phyloP scores from a whole-genome alignment of 2,888 invertebrate species.

The Drosophila seclusa region DNA sequence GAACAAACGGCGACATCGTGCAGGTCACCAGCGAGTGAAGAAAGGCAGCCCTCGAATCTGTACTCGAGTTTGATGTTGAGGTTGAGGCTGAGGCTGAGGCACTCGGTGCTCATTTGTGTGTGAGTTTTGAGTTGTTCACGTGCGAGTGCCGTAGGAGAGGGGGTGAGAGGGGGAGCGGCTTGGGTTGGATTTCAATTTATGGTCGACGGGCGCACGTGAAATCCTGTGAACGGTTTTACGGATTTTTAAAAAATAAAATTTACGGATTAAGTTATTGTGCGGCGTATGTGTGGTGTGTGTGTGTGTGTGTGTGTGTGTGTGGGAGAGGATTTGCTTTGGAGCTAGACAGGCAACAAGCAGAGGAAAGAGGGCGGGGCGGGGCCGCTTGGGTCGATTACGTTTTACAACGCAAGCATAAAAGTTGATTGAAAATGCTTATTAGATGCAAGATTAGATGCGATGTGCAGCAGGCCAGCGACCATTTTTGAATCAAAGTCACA shows the following conservation, averaged over 20 bases:
- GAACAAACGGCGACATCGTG: constrained; percentile 38
- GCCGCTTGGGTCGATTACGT: constrained; percentile 74
- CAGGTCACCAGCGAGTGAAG: constrained; percentile 13
- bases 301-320: background rate
- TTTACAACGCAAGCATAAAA: constrained; percentile 82
- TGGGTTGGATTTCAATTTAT: constrained; percentile 75
- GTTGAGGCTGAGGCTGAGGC: constrained; percentile 9
- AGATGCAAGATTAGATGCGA: constrained; percentile 84
- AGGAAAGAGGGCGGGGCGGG: constrained; percentile 16
- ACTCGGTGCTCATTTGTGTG: constrained; percentile 19
- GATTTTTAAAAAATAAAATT: constrained; percentile 80
- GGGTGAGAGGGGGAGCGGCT: background rate
- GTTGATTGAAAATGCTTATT: constrained; percentile 85
- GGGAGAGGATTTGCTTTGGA: constrained; percentile 24
- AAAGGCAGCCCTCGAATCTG: background rate
- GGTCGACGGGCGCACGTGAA: constrained; percentile 55
- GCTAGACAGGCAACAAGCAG: constrained; percentile 20
- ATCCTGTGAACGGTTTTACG: constrained; percentile 74
- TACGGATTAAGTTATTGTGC: constrained; percentile 83
- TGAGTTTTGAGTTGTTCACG: constrained; percentile 37
- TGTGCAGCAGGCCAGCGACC: constrained; percentile 54
- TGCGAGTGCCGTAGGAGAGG: background rate
- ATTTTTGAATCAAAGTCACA: constrained; percentile 64
- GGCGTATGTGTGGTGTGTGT: constrained; percentile 40
- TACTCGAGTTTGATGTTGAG: background rate